A percentile compares a stretch with the other conserved stretches of the same genome.
Evolutionary conservation across 2,113 vertebrate species (phyloP).

Genomic region (Nansenia antarctica): DNA sequence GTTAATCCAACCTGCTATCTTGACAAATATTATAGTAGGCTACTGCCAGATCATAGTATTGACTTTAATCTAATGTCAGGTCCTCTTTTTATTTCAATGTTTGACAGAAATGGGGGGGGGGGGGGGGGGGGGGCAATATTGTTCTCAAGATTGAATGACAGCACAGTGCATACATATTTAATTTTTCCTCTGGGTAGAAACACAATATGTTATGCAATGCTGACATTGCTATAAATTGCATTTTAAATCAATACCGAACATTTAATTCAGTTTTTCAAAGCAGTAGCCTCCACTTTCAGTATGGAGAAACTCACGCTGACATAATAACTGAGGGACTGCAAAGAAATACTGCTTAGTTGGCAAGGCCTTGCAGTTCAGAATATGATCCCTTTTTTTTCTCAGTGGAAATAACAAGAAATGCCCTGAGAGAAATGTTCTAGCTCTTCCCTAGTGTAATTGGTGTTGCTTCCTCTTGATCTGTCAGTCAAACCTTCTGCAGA

Average conservation of each 20-base stretch:
- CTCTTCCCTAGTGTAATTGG: constrained; percentile 59
- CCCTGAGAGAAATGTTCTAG: constrained; percentile 44
- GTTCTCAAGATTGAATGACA: neutral
- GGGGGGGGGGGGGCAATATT: neutral
- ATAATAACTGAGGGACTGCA: constrained; percentile 4
- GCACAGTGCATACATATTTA: too few relatives aligned
- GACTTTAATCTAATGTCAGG: neutral
- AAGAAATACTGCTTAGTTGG: constrained; percentile 43
- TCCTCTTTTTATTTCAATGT: neutral
- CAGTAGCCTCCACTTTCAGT: neutral
- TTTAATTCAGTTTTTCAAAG: neutral
- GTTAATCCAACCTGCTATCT: neutral
- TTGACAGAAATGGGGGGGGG: too few relatives aligned
- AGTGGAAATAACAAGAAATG: constrained; percentile 54
- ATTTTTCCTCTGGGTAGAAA: too few relatives aligned
- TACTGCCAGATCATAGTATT: neutral
- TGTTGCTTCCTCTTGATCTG: constrained; percentile 54
- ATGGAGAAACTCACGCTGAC: neutral
- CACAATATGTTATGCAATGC: neutral
- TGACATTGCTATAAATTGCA: neutral
- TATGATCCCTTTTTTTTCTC: constrained; percentile 36
- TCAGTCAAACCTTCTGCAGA: constrained; percentile 49
- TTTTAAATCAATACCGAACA: neutral
- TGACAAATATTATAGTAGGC: neutral
- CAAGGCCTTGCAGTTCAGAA: constrained; percentile 35